Evolutionary conservation across 2,113 vertebrate genomes (phyloP).

Genomic region (Trinectes maculatus): DNA sequence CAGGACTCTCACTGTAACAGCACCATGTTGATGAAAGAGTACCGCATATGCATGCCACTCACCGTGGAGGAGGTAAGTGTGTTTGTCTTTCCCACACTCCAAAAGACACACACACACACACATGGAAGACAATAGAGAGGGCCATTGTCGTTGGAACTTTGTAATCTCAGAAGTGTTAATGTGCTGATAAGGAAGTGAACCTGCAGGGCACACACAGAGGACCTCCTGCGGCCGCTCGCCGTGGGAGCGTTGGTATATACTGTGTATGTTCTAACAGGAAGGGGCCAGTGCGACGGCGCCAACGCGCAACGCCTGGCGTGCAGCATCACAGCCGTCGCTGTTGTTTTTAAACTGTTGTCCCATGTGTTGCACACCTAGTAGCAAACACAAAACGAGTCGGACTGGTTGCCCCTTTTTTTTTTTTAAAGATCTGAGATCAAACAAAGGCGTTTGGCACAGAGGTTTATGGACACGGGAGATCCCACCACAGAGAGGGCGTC

Average conservation of each 20-base stretch:
- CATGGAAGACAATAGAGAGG: conserved; percentile 2
- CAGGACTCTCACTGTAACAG: conserved; percentile 18
- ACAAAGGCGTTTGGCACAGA: conserved; percentile 42
- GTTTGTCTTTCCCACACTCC: conserved; percentile 61
- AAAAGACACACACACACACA: conserved; percentile 6
- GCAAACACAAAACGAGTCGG: conserved; percentile 56
- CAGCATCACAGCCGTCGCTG: conserved; percentile 2
- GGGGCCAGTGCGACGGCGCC: conserved; percentile 18
- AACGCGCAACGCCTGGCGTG: conserved; percentile 42
- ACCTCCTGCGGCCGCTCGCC: conserved; percentile 34
- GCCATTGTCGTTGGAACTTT: too few relatives aligned
- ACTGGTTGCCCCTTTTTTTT: conserved; percentile 66
- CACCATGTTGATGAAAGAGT: conserved; percentile 92
- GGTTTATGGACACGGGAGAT: conserved; percentile 34
- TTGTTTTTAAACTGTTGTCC: conserved; percentile 33
- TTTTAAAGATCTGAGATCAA: conserved; percentile 22
- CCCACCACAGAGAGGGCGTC: neutral
- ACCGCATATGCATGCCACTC: conserved; percentile 93
- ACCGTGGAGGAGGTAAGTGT: conserved; percentile 91
- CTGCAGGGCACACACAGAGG: conserved; percentile 29
- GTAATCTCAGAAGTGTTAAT: conserved; percentile 53
- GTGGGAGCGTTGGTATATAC: conserved; percentile 28
- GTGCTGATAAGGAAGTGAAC: conserved; percentile 46
- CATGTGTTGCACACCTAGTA: conserved; percentile 16
- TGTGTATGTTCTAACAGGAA: neutral